Evolutionary conservation across 2,797 vertebrate genomes (phyloP).

Genomic region (Adrianichthys oophorus): DNA sequence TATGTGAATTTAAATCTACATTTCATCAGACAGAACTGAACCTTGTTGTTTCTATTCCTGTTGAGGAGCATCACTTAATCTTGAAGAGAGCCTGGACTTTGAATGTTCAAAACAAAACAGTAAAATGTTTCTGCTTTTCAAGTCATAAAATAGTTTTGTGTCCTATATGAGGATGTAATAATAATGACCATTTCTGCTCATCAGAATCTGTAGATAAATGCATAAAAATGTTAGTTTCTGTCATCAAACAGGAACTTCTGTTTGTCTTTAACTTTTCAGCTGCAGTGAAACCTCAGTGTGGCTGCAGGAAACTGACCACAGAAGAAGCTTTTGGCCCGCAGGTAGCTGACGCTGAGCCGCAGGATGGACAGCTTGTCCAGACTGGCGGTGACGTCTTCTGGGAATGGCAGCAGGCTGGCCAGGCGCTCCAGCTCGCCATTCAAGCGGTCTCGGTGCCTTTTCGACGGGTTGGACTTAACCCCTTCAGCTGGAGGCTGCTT

Average conservation of each 20-base stretch:
- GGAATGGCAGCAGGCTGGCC: conserved; percentile 77
- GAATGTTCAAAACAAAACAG: no score
- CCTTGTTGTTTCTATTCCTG: no score
- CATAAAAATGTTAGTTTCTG: no score
- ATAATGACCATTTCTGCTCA: no score
- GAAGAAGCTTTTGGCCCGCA: conserved; percentile 79
- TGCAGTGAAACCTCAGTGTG: not conserved
- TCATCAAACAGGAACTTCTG: not conserved
- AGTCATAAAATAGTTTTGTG: no score
- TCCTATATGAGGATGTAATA: no score
- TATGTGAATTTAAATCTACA: no score
- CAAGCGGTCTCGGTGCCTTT: conserved; percentile 78
- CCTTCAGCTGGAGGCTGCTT: conserved; percentile 61
- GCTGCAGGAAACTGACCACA: conserved; percentile 54
- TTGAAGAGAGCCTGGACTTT: no score
- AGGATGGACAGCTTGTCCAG: conserved; percentile 84
- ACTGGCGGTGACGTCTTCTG: conserved; percentile 75
- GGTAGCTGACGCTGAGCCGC: conserved; percentile 78
- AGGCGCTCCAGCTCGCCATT: conserved; percentile 82
- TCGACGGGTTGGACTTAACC: conserved; percentile 79
- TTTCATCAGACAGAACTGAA: no score
- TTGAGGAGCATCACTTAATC: no score
- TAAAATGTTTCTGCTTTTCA: no score
- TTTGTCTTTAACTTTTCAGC: not conserved
- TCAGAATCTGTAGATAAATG: no score